These are phyloP conservation scores for Caenorhabditis sp. DNA, from an alignment of 2,888 invertebrate species.

Conservation along the genomic window DNA sequence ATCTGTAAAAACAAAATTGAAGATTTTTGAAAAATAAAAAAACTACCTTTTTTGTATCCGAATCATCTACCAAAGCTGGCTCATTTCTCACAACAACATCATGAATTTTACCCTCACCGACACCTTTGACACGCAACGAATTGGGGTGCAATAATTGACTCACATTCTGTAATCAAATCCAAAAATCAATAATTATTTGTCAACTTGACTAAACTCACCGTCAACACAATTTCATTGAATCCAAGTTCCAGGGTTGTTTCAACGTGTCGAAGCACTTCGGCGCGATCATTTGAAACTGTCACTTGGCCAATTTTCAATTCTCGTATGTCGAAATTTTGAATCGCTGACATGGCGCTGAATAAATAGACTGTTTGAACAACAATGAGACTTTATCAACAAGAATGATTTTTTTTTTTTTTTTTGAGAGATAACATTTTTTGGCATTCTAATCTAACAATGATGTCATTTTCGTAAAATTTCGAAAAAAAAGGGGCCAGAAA, in stretches of 20 bases:
- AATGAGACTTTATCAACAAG: too few species aligned
- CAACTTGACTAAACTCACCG: too few species aligned
- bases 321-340: constrained; percentile 33
- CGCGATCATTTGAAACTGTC: constrained; percentile 63
- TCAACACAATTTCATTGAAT: constrained; percentile 53
- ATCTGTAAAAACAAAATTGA: too few species aligned
- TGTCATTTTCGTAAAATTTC: too few species aligned
- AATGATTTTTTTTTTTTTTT: too few species aligned
- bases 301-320: constrained; percentile 36
- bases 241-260: constrained; percentile 43
- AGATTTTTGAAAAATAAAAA: too few species aligned
- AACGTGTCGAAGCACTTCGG: constrained; percentile 56
- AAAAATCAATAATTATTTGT: background rate
- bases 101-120: constrained; percentile 54
- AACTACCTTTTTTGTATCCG: constrained; percentile 46
- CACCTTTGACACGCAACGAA: constrained; percentile 62
- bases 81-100: constrained; percentile 54
- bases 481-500: too few species aligned
- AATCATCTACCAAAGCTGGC: constrained; percentile 30
- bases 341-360: too few species aligned
- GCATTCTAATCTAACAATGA: too few species aligned
- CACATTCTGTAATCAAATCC: constrained; percentile 46
- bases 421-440: too few species aligned
- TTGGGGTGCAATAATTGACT: constrained; percentile 34
- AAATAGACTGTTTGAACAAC: too few species aligned